Conservation (phyloP, 35 echinoderm and acorn worm genomes). For the Heliocidaris tuberculata region DNA sequence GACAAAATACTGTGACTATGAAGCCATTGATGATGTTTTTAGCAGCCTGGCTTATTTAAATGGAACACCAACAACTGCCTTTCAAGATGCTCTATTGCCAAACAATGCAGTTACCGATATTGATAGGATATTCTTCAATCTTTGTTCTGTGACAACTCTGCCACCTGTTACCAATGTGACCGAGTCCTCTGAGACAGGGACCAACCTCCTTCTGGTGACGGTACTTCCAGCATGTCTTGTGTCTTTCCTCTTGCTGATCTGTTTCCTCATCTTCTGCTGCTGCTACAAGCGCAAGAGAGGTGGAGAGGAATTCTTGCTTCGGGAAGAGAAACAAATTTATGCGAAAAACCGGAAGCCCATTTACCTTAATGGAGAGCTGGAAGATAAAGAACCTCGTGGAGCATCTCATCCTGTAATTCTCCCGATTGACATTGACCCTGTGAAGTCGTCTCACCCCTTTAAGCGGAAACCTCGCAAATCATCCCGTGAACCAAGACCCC, state of each 20-base stretch:
- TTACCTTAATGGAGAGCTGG: conserved; percentile 51
- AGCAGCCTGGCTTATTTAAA: conserved; percentile 33
- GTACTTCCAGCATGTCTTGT: conserved; percentile 42
- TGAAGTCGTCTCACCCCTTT: background rate
- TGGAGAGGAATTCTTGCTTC: conserved; percentile 63
- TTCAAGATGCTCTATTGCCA: conserved; percentile 24
- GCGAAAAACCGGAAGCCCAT: conserved; percentile 63
- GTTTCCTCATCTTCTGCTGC: conserved; percentile 45
- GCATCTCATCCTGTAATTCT: conserved; percentile 51
- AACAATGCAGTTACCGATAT: conserved; percentile 25
- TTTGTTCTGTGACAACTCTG: conserved; percentile 16
- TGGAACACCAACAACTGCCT: conserved; percentile 30
- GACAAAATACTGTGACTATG: conserved; percentile 38
- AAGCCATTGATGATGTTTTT: conserved; percentile 27
- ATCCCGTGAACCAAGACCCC: background rate
- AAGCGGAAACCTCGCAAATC: conserved; percentile 15
- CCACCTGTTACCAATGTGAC: conserved; percentile 39
- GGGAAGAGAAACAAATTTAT: conserved; percentile 54
- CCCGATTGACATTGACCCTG: conserved; percentile 48
- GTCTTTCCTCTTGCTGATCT: conserved; percentile 36
- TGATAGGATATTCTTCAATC: conserved; percentile 20
- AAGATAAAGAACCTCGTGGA: conserved; percentile 8
- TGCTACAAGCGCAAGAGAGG: conserved; percentile 52
- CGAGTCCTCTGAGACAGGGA: background rate
- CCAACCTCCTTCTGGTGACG: conserved; percentile 20